Evolutionary conservation across 1,140 invertebrate species (phyloP).

Genomic region (Tetramorium alpestre): DNA sequence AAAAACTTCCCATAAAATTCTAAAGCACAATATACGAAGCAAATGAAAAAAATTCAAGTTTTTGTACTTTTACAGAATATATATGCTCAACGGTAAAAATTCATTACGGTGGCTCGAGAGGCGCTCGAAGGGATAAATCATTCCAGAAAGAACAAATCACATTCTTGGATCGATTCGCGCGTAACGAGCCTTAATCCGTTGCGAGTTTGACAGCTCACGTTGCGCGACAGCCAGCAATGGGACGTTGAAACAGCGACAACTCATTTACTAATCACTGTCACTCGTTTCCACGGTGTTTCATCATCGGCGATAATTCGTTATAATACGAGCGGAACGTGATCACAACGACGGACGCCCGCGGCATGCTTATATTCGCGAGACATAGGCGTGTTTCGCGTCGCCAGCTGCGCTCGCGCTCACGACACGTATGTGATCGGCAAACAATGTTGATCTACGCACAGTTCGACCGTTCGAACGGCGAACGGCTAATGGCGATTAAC

Average conservation of each 20-base stretch:
- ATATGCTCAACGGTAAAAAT: background rate
- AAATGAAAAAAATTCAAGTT: too few relatives aligned
- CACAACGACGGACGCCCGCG: background rate
- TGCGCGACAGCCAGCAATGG: slow-evolving; percentile 19
- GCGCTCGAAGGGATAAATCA: background rate
- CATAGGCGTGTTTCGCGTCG: slow-evolving; percentile 34
- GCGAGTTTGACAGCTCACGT: slow-evolving; percentile 48
- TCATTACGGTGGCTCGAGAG: background rate
- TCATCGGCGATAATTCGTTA: slow-evolving; percentile 47
- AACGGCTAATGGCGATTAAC: slow-evolving; percentile 76
- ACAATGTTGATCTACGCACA: slow-evolving; percentile 69
- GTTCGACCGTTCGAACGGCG: slow-evolving; percentile 57
- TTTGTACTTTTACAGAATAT: background rate
- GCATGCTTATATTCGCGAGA: slow-evolving; percentile 45
- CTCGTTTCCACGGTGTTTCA: slow-evolving; percentile 48
- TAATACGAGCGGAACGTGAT: slow-evolving; percentile 51
- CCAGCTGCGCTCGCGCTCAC: slow-evolving; percentile 34
- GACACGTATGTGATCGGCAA: slow-evolving; percentile 62
- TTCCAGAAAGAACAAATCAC: slow-evolving; percentile 5
- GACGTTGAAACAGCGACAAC: slow-evolving; percentile 35
- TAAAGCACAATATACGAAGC: background rate
- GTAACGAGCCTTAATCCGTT: slow-evolving; percentile 49
- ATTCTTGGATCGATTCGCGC: background rate
- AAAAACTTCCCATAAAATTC: background rate
- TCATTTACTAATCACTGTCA: slow-evolving; percentile 61